A percentile compares a stretch with the other conserved stretches of the same genome.
phyloP scores from a whole-genome alignment of 2,888 invertebrate genomes.

The Bugula neritina region DNA sequence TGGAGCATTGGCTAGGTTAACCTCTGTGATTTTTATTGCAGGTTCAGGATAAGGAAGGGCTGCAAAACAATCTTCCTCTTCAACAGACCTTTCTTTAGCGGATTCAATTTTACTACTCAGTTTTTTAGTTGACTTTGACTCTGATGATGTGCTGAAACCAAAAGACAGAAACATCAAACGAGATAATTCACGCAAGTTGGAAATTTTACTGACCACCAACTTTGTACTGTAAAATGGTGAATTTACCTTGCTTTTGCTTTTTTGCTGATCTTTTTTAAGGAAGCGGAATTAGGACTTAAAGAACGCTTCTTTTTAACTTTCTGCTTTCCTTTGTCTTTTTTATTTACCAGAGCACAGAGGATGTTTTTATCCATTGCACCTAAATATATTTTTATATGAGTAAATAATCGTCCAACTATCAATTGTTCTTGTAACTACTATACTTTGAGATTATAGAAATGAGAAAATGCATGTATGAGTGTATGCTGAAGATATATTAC shows the following conservation, averaged over 20 bases:
- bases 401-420: too few species aligned
- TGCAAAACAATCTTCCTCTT: background rate
- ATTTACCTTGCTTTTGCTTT: conserved; percentile 1
- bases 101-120: background rate
- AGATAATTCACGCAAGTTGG: too few species aligned
- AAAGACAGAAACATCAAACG: too few species aligned
- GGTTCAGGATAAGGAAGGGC: background rate
- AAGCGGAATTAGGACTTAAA: background rate
- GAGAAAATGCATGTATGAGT: too few species aligned
- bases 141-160: too few species aligned
- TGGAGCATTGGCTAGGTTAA: conserved; percentile 16
- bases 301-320: conserved; percentile 1
- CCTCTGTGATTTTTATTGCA: conserved; percentile 13
- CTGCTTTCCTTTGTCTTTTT: background rate
- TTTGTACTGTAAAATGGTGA: too few species aligned
- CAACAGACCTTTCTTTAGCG: background rate
- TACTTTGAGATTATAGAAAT: too few species aligned
- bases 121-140: background rate
- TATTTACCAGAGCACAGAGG: conserved; percentile 8
- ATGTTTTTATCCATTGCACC: conserved; percentile 12
- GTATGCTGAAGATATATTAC: too few species aligned
- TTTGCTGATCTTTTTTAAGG: background rate
- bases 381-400: too few species aligned
- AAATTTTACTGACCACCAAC: too few species aligned
- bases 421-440: too few species aligned